Base-by-base conservation (phyloP, 1,140 invertebrate genomes). In the Drosophila eugracilis region DNA sequence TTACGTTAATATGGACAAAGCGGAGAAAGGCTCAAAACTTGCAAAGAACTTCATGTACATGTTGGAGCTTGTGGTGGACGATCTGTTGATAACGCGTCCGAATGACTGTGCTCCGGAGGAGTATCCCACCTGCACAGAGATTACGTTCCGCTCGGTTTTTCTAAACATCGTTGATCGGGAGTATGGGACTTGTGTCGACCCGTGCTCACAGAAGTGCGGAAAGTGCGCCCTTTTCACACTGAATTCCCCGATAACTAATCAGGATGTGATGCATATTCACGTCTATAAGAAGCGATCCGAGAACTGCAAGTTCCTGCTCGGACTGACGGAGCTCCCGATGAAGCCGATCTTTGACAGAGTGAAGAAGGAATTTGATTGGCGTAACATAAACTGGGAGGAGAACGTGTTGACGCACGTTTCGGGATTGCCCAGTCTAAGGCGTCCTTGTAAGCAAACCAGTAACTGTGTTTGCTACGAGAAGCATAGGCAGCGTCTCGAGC, bases 51-150 rank as follows among this genome's bases (percentile, higher is more conserved):
- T 91, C 15, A 50, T 91, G 24, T 91, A 89, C 59, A 89, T 91
- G 90, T 55, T 91, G 5, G 90, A 91, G 49, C 83, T 91, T 41
- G 79, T 91, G 37, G 65, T 91, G 45, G 90, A 91, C 32, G 90
- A 91, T 53, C 41, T 91, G 34, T 10, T 91, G 14, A 84, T 91
- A 17, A 90, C 78, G 0, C 54, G 62, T 0, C 88, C 78, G 21
- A 91, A 91, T 49, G 34, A 67, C 5, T 91, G 90, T 50, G 90
- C 90, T 2, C 90, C 90, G 2, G 90, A 91, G 37, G 90, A 91
- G 47, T 91, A 89, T 70, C 84, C 89, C 4, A 88, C 83, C 5
- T 90, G 89, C 22, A 74, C 78, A 28, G 89, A 91, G 63, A 60
- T 91, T n/a, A 71, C 79, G 0, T 90, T 91, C 36, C 71, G 90